Evolutionary conservation across 2,113 vertebrate species (phyloP).

Genomic region (Poecile atricapillus): DNA sequence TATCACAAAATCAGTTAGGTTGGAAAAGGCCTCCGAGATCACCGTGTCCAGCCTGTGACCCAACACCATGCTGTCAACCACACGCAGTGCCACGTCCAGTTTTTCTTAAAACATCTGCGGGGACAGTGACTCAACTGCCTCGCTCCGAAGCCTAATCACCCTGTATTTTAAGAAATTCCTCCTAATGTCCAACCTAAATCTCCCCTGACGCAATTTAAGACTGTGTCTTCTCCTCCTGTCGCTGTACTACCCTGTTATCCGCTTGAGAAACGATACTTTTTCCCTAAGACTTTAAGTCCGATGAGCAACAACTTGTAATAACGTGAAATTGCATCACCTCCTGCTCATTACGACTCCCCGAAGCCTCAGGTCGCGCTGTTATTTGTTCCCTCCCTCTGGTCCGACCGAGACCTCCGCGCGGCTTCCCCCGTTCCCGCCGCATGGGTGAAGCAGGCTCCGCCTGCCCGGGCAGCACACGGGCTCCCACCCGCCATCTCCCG

Average conservation of each 20-base stretch:
- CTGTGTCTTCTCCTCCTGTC: background rate
- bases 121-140: background rate
- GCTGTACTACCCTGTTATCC: fast-evolving
- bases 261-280: fast-evolving
- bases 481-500: background rate
- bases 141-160: background rate
- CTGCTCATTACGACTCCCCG: fast-evolving
- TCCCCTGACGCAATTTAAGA: no score
- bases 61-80: background rate
- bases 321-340: fast-evolving
- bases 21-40: background rate
- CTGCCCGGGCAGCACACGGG: background rate
- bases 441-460: background rate
- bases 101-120: background rate
- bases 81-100: background rate
- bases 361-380: background rate
- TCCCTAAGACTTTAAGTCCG: background rate
- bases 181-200: background rate
- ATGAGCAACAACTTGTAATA: no score
- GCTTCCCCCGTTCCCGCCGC: background rate
- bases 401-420: background rate
- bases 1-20: no score
- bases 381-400: fast-evolving
- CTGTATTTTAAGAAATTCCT: background rate
- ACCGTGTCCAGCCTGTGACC: background rate